Conservation (phyloP, 1,140 invertebrate genomes). For the Meloidogyne floridensis region DNA sequence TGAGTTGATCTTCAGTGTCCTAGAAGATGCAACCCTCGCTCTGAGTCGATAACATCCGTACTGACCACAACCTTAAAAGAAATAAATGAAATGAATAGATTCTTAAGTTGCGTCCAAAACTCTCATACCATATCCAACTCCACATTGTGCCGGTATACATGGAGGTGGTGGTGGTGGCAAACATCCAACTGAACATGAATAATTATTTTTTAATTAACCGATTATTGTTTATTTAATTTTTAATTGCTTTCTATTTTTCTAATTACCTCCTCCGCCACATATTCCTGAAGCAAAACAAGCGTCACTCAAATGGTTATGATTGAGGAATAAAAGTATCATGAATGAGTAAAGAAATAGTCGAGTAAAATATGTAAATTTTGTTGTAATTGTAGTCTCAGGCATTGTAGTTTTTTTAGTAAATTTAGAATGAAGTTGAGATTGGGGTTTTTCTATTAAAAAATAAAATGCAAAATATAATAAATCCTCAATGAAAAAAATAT, state of each 20-base stretch:
- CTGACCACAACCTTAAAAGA: constrained; percentile 41
- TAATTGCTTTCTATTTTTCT: background rate
- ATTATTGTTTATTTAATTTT: background rate
- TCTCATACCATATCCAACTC: constrained; percentile 37
- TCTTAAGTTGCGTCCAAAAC: background rate
- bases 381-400: background rate
- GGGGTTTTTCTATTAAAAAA: background rate
- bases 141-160: constrained; percentile 32
- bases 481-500: background rate
- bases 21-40: constrained; percentile 54
- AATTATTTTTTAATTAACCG: background rate
- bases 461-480: background rate
- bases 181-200: constrained; percentile 17
- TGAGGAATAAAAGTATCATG: background rate
- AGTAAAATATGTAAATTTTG: background rate
- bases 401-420: background rate
- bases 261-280: constrained; percentile 41
- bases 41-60: constrained; percentile 51
- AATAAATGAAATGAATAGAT: background rate
- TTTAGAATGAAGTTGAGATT: background rate
- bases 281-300: constrained; percentile 52
- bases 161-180: constrained; percentile 26
- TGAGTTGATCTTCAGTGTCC: constrained; percentile 47
- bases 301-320: constrained; percentile 20
- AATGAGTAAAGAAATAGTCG: background rate